Conservation (phyloP, 2,888 invertebrate species). For the Schizaphis graminum region DNA sequence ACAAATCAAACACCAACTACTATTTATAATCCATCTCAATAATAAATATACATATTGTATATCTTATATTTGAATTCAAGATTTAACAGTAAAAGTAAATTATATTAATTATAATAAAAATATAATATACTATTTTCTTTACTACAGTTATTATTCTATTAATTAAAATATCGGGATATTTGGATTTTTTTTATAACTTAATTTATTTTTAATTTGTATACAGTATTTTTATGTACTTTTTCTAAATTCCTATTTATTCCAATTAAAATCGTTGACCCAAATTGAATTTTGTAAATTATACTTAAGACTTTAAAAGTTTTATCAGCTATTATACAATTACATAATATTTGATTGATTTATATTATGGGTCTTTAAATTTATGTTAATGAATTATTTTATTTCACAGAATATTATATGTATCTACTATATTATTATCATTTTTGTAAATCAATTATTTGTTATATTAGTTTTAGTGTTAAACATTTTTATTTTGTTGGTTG, state of each 20-base stretch:
- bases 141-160: not conserved
- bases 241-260: conserved; percentile 13
- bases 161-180: not conserved
- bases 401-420: conserved; percentile 10
- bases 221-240: conserved; percentile 40
- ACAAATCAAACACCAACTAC: conserved; percentile 34
- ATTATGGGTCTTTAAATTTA: conserved; percentile 24
- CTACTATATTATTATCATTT: conserved; percentile 4
- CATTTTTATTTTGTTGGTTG: conserved; percentile 50
- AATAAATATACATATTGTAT: not conserved
- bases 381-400: conserved; percentile 38
- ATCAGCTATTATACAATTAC: not conserved
- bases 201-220: conserved; percentile 30
- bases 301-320: not conserved
- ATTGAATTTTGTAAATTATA: not conserved
- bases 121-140: not conserved
- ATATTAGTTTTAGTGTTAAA: conserved; percentile 32
- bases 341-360: not conserved
- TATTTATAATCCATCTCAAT: conserved; percentile 47
- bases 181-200: not conserved
- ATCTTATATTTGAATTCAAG: not conserved
- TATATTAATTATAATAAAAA: not conserved
- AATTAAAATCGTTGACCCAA: not conserved
- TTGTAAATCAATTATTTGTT: conserved; percentile 62
- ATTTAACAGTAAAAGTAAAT: not conserved